phyloP scores from a whole-genome alignment of 2,888 invertebrate genomes.

The Hoplodrina blanda region DNA sequence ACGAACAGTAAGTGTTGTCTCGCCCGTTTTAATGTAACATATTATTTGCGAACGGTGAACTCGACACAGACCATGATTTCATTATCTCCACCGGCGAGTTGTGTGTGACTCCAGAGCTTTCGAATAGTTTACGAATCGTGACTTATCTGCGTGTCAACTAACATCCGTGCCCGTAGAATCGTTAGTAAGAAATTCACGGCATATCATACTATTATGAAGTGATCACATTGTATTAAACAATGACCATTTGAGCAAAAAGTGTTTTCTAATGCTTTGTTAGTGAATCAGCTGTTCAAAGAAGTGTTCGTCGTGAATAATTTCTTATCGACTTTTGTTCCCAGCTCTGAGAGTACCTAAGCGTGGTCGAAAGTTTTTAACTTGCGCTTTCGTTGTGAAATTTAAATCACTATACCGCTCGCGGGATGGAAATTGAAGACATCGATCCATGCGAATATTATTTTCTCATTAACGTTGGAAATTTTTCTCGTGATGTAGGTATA shows the following conservation, averaged over 20 bases:
- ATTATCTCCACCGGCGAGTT: slow-evolving; percentile 45
- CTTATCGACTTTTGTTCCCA: slow-evolving; percentile 62
- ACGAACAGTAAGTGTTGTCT: slow-evolving; percentile 53
- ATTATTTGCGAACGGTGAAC: slow-evolving; percentile 58
- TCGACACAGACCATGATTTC: slow-evolving; percentile 60
- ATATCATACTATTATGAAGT: slow-evolving; percentile 58
- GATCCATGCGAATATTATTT: slow-evolving; percentile 58
- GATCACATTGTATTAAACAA: slow-evolving; percentile 67
- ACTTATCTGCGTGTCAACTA: slow-evolving; percentile 60
- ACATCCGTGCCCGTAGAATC: slow-evolving; percentile 55
- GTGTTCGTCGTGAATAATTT: slow-evolving; percentile 61
- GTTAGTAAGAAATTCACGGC: slow-evolving; percentile 62
- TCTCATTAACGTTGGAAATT: slow-evolving; percentile 52
- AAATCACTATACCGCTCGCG: slow-evolving; percentile 47
- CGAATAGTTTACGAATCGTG: slow-evolving; percentile 63
- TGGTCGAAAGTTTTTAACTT: slow-evolving; percentile 68
- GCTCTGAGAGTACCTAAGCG: slow-evolving; percentile 42
- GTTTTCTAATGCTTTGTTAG: slow-evolving; percentile 65
- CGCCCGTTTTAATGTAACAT: slow-evolving; percentile 55
- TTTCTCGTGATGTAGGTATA: slow-evolving; percentile 44
- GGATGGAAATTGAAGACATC: slow-evolving; percentile 52
- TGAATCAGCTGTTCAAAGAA: slow-evolving; percentile 64
- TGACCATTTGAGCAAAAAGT: slow-evolving; percentile 64
- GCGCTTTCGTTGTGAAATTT: slow-evolving; percentile 69
- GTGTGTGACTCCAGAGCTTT: slow-evolving; percentile 54